Evolutionary conservation across 1,140 invertebrate genomes (phyloP).

Genomic region (Hyles euphorbiae): DNA sequence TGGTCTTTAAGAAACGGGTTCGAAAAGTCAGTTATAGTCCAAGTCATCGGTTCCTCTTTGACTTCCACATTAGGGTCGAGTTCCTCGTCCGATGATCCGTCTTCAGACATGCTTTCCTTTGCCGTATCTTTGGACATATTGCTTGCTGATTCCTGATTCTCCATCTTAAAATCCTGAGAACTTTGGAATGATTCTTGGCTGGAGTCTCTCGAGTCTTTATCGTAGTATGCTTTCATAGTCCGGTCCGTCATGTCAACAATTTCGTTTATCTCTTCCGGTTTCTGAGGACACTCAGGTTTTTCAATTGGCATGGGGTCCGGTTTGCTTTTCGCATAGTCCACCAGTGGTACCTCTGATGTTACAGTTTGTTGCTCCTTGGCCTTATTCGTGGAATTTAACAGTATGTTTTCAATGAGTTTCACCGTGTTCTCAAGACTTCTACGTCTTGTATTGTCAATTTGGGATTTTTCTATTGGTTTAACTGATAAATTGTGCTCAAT

Average conservation of each 20-base stretch:
- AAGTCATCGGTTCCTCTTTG: conserved; percentile 36
- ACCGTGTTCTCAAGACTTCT: conserved; percentile 61
- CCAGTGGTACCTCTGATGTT: no score
- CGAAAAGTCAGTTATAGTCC: conserved; percentile 30
- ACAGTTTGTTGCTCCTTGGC: neutral
- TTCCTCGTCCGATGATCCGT: no score
- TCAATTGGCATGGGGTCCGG: no score
- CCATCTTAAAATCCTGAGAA: no score
- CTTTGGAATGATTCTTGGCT: no score
- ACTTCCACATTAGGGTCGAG: conserved; percentile 22
- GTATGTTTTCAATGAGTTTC: conserved; percentile 57
- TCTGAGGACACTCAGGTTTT: no score
- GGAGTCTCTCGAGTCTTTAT: no score
- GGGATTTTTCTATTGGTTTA: conserved; percentile 21
- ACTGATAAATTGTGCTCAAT: conserved; percentile 31
- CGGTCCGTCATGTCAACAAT: neutral
- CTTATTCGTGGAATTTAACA: conserved; percentile 43
- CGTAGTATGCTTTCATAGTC: neutral
- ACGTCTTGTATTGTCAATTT: conserved; percentile 34
- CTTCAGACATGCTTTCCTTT: no score
- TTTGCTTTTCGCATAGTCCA: no score
- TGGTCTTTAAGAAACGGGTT: conserved; percentile 45
- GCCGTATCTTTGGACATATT: no score
- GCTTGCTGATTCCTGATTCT: no score
- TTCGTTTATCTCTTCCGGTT: neutral